Evolutionary conservation across 2,888 invertebrate species (phyloP).

Genomic region (Meloe dianella): DNA sequence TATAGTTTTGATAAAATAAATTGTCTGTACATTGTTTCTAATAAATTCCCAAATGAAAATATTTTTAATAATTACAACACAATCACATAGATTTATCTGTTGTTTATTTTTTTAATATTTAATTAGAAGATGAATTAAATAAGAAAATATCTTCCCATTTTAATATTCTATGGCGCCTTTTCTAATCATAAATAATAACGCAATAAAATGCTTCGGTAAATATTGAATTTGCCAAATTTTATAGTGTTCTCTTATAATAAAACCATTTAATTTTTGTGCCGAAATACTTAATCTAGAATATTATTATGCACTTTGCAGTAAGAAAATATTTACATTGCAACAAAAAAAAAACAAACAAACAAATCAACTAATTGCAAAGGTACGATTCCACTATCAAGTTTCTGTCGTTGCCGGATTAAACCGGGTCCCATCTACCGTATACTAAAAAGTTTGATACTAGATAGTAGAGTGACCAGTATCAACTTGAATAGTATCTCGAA

Average conservation of each 20-base stretch:
- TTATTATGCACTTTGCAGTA: not conserved
- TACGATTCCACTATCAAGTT: too few species aligned
- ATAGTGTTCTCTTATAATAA: not conserved
- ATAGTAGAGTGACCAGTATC: too few species aligned
- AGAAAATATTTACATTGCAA: slow-evolving; percentile 8
- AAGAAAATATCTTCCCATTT: too few species aligned
- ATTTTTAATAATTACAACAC: not conserved
- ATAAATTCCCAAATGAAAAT: not conserved
- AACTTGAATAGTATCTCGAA: too few species aligned
- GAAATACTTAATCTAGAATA: slow-evolving; percentile 3
- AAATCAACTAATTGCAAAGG: too few species aligned
- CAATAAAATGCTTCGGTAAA: slow-evolving; percentile 3
- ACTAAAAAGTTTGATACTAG: too few species aligned
- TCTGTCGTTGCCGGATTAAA: too few species aligned
- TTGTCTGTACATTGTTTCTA: too few species aligned
- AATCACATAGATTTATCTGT: not conserved
- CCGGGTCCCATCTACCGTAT: too few species aligned
- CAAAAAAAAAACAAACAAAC: slow-evolving; percentile 7
- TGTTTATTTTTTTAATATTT: not conserved
- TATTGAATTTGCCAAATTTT: not conserved
- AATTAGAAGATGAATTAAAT: not conserved
- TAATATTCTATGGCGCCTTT: not conserved
- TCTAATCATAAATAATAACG: not conserved
- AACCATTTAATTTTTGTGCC: not conserved
- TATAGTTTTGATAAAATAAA: not conserved